Evolutionary conservation across 2,888 invertebrate species (phyloP).

Genomic region (Cosmia trapezina): DNA sequence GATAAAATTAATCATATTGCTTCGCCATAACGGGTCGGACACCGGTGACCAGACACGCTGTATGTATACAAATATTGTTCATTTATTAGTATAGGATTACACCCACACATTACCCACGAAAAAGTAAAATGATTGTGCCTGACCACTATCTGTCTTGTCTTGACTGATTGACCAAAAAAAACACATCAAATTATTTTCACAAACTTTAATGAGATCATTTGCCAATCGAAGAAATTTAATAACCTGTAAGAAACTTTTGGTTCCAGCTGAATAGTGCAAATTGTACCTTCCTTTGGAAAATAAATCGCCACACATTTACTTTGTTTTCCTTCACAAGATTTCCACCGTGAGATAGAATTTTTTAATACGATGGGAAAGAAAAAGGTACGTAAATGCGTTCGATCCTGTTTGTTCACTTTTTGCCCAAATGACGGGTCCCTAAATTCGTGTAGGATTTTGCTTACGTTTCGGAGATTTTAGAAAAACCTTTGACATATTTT

Average conservation of each 20-base stretch:
- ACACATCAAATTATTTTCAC: too few species aligned
- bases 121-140: too few species aligned
- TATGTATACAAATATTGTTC: too few species aligned
- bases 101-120: too few species aligned
- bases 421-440: slow-evolving; percentile 30
- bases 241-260: too few species aligned
- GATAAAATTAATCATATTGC: too few species aligned
- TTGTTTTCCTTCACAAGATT: background rate
- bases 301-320: background rate
- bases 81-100: too few species aligned
- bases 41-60: too few species aligned
- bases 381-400: slow-evolving; percentile 25
- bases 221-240: too few species aligned
- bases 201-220: too few species aligned
- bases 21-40: too few species aligned
- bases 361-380: slow-evolving; percentile 21
- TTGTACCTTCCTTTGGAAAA: slow-evolving; percentile 3
- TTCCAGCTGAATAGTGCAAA: background rate
- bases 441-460: slow-evolving; percentile 32
- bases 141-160: background rate
- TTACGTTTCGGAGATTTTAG: slow-evolving; percentile 25
- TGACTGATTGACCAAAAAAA: background rate
- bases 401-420: slow-evolving; percentile 33
- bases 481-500: slow-evolving; percentile 28
- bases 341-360: slow-evolving; percentile 20